These are phyloP conservation scores for Sciurus niger DNA, from an alignment of 2,113 vertebrate genomes.

Conservation along the genomic window DNA sequence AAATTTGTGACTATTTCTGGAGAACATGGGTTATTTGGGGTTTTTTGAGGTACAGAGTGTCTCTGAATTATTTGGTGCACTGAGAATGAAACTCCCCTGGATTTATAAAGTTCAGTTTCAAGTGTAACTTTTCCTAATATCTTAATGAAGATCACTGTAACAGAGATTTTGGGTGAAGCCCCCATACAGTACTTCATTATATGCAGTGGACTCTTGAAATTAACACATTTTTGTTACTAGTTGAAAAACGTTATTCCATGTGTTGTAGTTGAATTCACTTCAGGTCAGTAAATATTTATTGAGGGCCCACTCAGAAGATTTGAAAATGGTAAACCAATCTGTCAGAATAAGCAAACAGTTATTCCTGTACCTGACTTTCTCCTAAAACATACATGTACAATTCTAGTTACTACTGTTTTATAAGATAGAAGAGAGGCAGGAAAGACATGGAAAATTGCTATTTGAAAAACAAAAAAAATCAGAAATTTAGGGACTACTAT, in stretches of 20 bases:
- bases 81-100: not conserved
- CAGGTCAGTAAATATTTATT: constrained; percentile 4
- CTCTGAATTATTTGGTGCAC: not conserved
- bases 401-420: not conserved
- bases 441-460: not conserved
- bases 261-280: constrained; percentile 47
- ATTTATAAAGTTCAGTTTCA: not conserved
- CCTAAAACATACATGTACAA: not conserved
- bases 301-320: not conserved
- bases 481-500: not conserved
- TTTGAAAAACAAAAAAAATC: not conserved
- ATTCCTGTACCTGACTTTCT: not conserved
- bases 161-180: not conserved
- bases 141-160: not conserved
- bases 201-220: not conserved
- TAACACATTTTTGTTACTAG: constrained; percentile 35
- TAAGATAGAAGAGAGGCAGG: not conserved
- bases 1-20: not conserved
- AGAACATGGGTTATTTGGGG: not conserved
- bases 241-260: not conserved
- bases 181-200: constrained; percentile 8
- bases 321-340: constrained; percentile 45
- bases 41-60: not conserved
- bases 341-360: not conserved
- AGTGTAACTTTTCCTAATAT: not conserved